phyloP scores from a whole-genome alignment of 2,797 vertebrate species.

The Smutsia temminckii region DNA sequence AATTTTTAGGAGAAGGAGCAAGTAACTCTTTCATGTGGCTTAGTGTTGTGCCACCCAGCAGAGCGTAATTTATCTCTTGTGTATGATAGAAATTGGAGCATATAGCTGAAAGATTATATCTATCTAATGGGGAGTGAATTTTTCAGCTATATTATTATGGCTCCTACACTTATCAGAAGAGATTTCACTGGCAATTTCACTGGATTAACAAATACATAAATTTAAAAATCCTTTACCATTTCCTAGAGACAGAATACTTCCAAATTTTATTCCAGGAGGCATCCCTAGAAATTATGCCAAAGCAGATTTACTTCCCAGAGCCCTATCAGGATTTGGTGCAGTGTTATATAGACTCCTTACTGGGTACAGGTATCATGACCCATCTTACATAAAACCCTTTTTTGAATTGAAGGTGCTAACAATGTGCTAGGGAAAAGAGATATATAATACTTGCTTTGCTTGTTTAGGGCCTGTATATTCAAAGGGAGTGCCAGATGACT shows the following conservation, averaged over 20 bases:
- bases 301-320: slow-evolving; percentile 67
- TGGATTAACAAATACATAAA: slow-evolving; percentile 57
- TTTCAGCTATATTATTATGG: slow-evolving; percentile 62
- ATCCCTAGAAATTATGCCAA: slow-evolving; percentile 58
- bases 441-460: not conserved
- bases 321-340: not conserved
- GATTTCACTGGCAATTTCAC: slow-evolving; percentile 24
- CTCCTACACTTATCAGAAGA: slow-evolving; percentile 41
- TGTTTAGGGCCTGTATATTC: not conserved
- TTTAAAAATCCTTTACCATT: slow-evolving; percentile 66
- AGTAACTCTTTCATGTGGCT: slow-evolving; percentile 64
- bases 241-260: slow-evolving; percentile 53
- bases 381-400: not conserved
- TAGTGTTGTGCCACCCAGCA: slow-evolving; percentile 28
- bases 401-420: not conserved
- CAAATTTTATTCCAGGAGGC: slow-evolving; percentile 52
- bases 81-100: slow-evolving; percentile 55
- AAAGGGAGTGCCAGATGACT: not conserved
- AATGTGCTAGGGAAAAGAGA: not conserved
- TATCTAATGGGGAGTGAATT: slow-evolving; percentile 57
- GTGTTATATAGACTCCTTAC: not conserved
- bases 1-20: slow-evolving; percentile 66
- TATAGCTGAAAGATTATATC: slow-evolving; percentile 44
- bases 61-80: slow-evolving; percentile 65
- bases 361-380: not conserved